Evolutionary conservation across 2,888 invertebrate genomes (phyloP), one percentile per base, ranked within the genome.

Genomic region (Pyrocoelia pectoralis): DNA sequence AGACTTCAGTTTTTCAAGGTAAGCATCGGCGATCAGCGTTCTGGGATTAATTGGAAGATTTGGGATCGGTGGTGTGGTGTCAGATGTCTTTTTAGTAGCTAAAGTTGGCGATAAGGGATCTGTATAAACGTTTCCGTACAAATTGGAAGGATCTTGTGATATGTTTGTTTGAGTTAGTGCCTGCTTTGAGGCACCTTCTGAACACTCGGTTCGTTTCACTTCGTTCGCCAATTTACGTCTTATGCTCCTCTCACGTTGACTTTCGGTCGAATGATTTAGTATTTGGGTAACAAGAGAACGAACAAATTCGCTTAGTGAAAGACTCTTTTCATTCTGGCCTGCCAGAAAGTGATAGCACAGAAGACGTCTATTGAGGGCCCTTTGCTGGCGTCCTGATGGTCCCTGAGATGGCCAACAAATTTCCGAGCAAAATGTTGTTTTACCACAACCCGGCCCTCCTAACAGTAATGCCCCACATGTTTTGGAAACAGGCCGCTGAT

Each of bases 361-460:
- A 15, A 97, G 82, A 53, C 94, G 85, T 54, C 93, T 85, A 77
- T 92, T 92, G 13, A 95, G 83, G 0, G 89, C 86, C 29, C 91
- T 81, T 76, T 91, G 91, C 72, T 91, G 90, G 40, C 90, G 80
- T 53, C 89, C 89, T 38, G 87, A 84, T 0, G 89, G 85, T 0
- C 89, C 89, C 9, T 83, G 84, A 0, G 89, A 88, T 0, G 92
- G 92, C 80, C 87, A 87, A 40, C 89, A 89, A 38, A 93, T 80
- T 77, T 95, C 94, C 59, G 90, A 89, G 77, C 94, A 91, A 46
- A 97, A 85, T 17, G 97, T 94, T 3, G 97, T 96, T 79, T 98
- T 98, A 0, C 98, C 98, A 70, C 95, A 94, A 14, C 97, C 98
- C 0, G 97, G 93, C 0, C 95, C 95, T 24, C 88, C 88, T 64